Conservation (phyloP, 2,888 invertebrate genomes). For the Drosophila histrio region DNA sequence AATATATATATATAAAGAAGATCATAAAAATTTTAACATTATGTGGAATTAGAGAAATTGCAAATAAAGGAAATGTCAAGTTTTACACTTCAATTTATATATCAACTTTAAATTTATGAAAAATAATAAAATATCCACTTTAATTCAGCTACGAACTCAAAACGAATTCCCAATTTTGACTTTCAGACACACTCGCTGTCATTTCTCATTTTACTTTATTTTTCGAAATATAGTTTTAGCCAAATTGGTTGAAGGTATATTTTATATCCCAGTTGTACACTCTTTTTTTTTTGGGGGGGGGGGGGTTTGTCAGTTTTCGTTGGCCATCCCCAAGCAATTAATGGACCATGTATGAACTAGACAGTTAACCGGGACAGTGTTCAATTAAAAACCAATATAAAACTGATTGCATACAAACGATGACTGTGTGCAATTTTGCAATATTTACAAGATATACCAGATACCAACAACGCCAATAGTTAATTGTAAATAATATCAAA, state of each 20-base stretch:
- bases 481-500: conserved; percentile 17
- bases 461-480: conserved; percentile 8
- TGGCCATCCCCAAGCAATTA: conserved; percentile 31
- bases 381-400: conserved; percentile 61
- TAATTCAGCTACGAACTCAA: too few species aligned
- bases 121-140: too few species aligned
- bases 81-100: too few species aligned
- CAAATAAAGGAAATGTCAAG: too few species aligned
- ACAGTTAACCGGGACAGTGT: conserved; percentile 27
- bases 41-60: too few species aligned
- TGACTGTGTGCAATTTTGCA: conserved; percentile 18
- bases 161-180: conserved; percentile 1
- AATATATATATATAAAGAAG: too few species aligned
- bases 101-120: not conserved
- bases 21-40: too few species aligned
- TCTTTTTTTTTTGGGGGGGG: conserved; percentile 1
- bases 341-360: conserved; percentile 26
- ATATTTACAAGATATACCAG: conserved; percentile 27
- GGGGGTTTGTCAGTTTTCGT: conserved; percentile 11
- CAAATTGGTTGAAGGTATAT: conserved; percentile 6
- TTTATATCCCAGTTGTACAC: not conserved
- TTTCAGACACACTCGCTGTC: conserved; percentile 7
- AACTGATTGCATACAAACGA: conserved; percentile 35
- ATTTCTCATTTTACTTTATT: not conserved
- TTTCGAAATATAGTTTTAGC: not conserved